A percentile compares a stretch with the other conserved stretches of the same genome.
Evolutionary conservation across 2,113 vertebrate genomes (phyloP).

Genomic region (Etia nguti): DNA sequence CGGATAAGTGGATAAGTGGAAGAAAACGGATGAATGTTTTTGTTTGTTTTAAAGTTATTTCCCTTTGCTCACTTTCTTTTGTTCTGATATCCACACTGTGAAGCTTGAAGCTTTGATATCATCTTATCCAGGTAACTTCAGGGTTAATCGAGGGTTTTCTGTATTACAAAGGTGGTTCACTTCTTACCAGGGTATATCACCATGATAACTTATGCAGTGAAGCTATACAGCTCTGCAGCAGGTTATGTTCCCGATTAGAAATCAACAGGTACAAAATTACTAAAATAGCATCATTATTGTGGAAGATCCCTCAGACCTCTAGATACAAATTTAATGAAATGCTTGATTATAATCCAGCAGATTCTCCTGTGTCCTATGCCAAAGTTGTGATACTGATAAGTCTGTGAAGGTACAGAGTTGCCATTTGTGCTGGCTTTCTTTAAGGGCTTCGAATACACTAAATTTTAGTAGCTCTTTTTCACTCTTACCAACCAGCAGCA

Average conservation of each 20-base stretch:
- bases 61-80: not conserved
- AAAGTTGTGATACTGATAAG: not conserved
- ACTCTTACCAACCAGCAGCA: not conserved
- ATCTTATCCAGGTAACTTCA: not conserved
- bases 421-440: not conserved
- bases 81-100: not conserved
- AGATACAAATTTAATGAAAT: not conserved
- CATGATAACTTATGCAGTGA: not conserved
- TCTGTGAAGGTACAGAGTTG: not conserved
- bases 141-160: not conserved
- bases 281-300: not conserved
- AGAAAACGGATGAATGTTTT: not conserved
- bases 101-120: not conserved
- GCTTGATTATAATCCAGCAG: not conserved
- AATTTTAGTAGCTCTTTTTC: not conserved
- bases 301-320: not conserved
- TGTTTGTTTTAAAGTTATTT: not conserved
- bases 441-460: not conserved
- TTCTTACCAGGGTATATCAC: not conserved
- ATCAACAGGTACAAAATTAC: not conserved
- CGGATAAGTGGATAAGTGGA: not conserved
- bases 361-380: not conserved
- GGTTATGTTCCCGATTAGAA: not conserved
- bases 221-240: not conserved
- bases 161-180: not conserved